Evolutionary conservation across 2,113 vertebrate genomes (phyloP), one percentile per base, ranked within the genome.

Genomic region (Bombycilla garrulus): DNA sequence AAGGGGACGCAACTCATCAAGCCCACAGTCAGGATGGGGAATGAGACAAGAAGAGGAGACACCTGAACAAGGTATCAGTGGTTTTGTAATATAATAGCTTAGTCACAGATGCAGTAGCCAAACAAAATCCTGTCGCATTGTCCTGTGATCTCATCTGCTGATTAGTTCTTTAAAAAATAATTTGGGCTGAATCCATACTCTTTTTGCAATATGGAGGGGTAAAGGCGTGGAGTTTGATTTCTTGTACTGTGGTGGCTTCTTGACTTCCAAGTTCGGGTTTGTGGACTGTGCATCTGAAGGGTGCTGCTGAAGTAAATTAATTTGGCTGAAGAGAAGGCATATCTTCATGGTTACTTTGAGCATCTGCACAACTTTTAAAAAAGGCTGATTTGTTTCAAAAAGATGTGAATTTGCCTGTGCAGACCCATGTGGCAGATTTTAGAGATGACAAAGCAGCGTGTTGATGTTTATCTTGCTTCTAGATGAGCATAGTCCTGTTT

Each of bases 21-120:
- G 98, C n/a, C 84, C 98, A 2, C 98, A 98, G 88, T 97, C 98
- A 57, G 97, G 95, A 77, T 99, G 99, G 99, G 96, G 92, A 73
- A 98, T 96, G 97, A 98, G 98, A 86, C 98, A 97, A 66, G 99
- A 99, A 38, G 99, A 99, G 47, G 99, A 99, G 91, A 95, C 98
- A 45, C 33, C 97, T 84, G 98, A 98, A 47, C 98, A 98, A 98
- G 98, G 98, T 98, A 98, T 88, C 48, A 4, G 7, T 42, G 7
- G 29, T 12, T 86, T 78, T 70, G 53, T 73, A 80, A 33, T 15
- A 1, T 10, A 40, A 31, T 50, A 67, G 6, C 24, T 78, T 40
- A 23, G 42, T 48, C 31, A 45, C 36, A 50, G 78, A 45, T 90
- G 28, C 33, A 65, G 47, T 40, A 53, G 36, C 50, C 4, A 3